phyloP scores from a whole-genome alignment of 2,113 vertebrate genomes.

The Larimichthys crocea region DNA sequence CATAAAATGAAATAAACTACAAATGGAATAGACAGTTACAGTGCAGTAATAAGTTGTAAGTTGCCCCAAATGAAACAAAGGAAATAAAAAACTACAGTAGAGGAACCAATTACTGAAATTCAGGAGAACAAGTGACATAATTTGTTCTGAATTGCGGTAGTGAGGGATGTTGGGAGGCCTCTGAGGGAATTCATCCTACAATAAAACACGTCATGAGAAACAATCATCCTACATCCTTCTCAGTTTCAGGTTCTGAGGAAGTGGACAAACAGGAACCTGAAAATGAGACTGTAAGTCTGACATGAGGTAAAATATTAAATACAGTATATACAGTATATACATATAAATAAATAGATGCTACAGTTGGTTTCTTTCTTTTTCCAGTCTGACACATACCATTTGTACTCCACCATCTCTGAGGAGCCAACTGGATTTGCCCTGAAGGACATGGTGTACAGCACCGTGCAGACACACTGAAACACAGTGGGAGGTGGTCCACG shows the following conservation, averaged over 20 bases:
- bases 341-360: background rate
- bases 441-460: slow-evolving; percentile 16
- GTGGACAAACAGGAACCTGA: background rate
- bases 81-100: background rate
- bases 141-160: no score
- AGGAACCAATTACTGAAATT: background rate
- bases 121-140: no score
- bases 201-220: no score
- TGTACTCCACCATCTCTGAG: slow-evolving; percentile 47
- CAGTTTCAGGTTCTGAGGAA: slow-evolving; percentile 4
- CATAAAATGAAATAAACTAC: no score
- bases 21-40: no score
- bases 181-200: no score
- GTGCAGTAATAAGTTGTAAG: no score
- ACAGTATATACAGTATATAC: background rate
- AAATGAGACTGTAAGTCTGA: slow-evolving; percentile 17
- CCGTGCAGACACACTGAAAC: slow-evolving; percentile 24
- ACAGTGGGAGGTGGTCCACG: background rate
- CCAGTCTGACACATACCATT: slow-evolving; percentile 19
- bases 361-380: background rate
- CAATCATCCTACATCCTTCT: background rate
- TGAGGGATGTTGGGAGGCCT: no score
- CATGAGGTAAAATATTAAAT: background rate
- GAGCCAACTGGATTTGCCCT: background rate
- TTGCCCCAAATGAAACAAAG: no score